Evolutionary conservation across 1,140 invertebrate species (phyloP).

Genomic region (Parasteatoda tepidariorum): DNA sequence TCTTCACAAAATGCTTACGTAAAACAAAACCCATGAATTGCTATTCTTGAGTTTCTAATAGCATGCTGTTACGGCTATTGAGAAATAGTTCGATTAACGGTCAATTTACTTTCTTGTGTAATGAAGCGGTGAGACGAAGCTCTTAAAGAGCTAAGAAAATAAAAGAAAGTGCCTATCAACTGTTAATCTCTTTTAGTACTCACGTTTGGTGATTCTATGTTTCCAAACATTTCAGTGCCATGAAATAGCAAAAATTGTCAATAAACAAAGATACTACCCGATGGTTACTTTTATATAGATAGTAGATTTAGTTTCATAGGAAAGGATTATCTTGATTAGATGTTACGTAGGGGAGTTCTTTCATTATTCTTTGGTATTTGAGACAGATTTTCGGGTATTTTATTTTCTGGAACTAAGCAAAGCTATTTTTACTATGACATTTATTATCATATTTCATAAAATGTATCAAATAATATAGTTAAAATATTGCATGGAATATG

Average conservation of each 20-base stretch:
- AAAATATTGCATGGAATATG: no score
- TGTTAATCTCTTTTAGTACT: slow-evolving; percentile 33
- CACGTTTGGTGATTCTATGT: slow-evolving; percentile 2
- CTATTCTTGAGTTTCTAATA: neutral
- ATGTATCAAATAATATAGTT: no score
- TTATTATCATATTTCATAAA: no score
- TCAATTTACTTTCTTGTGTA: slow-evolving; percentile 22
- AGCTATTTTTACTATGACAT: no score
- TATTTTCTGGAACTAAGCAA: no score
- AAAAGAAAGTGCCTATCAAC: neutral
- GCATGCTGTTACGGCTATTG: neutral
- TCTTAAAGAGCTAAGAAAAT: neutral
- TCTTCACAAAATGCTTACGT: no score
- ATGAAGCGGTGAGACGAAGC: slow-evolving; percentile 30
- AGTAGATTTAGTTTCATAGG: neutral
- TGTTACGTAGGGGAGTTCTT: neutral
- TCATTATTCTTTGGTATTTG: neutral
- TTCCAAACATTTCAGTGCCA: slow-evolving; percentile 25
- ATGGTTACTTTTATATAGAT: neutral
- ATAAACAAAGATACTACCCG: no score
- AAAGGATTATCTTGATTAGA: neutral
- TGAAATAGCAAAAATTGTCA: neutral
- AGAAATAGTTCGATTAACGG: slow-evolving; percentile 28
- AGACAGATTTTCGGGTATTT: no score
- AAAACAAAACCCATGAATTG: no score